Base-by-base conservation (phyloP, 2,888 invertebrate genomes). In the Aleiodes leptofemur region DNA sequence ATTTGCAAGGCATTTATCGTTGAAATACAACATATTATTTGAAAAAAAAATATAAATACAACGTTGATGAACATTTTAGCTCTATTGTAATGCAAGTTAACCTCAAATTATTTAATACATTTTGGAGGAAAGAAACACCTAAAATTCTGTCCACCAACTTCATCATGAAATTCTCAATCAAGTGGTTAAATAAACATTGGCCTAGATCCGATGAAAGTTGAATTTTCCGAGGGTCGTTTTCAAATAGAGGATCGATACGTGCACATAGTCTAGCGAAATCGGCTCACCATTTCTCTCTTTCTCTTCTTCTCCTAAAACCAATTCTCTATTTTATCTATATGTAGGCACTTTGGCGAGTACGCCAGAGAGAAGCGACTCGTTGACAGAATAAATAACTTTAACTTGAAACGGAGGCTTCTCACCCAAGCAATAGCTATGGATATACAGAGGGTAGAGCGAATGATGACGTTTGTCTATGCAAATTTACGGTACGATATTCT, bases 381-480 rank as follows among this genome's bases (percentile, higher is more conserved):
- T 66, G 73, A 69, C 56, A 77, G 75, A 79, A 80, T 81, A 83
- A 80, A 83, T 80, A 82, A 78, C 73, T 76, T 78, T 72, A 76
- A 78, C 69, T 78, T 61, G 56, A 74, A 72, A 78, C 56, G 14
- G 48, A 57, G 23, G 69, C 56, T 72, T 61, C 50, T 55, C 55
- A 72, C 51, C 14, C 13, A 16, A 7, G 29, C 72, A 16, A 59
- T 11, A 38, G 13, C 48, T 55, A 59, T 43, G 34, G 34, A 38
- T n/a, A 61, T 61, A 61, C 38, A 8, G 43, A 23, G 43, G 61
- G 14, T 14, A 79, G 71, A 76, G 74, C 76, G 78, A 76, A 80
- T 76, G 79, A 77, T 80, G 79, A 84, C 79, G 82, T 84, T 86
- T 84, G 82, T 80, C 77, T 85, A 86, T 85, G 84, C 81, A 84